phyloP scores from a whole-genome alignment of 2,113 vertebrate species.

The Psettodes erumei region DNA sequence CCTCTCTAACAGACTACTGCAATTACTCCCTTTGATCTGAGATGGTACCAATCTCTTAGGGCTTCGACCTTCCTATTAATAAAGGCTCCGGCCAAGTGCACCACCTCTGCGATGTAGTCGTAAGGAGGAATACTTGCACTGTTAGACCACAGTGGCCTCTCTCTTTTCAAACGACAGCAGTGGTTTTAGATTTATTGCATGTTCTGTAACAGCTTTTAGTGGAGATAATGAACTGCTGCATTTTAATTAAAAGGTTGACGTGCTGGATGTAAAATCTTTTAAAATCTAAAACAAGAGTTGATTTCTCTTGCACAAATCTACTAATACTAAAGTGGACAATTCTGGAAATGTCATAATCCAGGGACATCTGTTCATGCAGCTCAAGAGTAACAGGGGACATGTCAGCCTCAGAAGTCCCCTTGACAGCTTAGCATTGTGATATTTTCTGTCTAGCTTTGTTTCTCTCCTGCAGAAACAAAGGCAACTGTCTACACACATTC shows the following conservation, averaged over 20 bases:
- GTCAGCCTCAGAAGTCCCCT: conserved; percentile 30
- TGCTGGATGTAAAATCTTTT: conserved; percentile 5
- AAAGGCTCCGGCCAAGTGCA: conserved; percentile 33
- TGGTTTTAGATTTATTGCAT: not conserved
- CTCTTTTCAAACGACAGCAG: not conserved
- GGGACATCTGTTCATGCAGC: conserved; percentile 33
- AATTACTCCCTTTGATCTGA: conserved; percentile 28
- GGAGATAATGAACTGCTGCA: not conserved
- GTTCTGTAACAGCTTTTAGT: not conserved
- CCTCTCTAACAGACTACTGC: conserved; percentile 1
- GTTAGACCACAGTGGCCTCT: not conserved
- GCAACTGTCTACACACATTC: conserved; percentile 78
- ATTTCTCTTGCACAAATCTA: not conserved
- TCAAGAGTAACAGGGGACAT: conserved; percentile 28
- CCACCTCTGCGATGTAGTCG: conserved; percentile 39
- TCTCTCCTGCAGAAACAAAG: conserved; percentile 74
- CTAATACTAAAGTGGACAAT: too few relatives aligned
- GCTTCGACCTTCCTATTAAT: conserved; percentile 40
- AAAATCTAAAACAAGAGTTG: not conserved
- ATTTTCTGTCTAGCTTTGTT: conserved; percentile 28
- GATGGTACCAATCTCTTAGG: conserved; percentile 39
- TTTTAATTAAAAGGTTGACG: conserved; percentile 1
- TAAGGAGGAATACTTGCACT: conserved; percentile 13
- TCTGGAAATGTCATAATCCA: conserved; percentile 23
- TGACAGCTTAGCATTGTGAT: conserved; percentile 28